phyloP scores from a whole-genome alignment of 2,888 invertebrate species.

The Andrena trimmerana region DNA sequence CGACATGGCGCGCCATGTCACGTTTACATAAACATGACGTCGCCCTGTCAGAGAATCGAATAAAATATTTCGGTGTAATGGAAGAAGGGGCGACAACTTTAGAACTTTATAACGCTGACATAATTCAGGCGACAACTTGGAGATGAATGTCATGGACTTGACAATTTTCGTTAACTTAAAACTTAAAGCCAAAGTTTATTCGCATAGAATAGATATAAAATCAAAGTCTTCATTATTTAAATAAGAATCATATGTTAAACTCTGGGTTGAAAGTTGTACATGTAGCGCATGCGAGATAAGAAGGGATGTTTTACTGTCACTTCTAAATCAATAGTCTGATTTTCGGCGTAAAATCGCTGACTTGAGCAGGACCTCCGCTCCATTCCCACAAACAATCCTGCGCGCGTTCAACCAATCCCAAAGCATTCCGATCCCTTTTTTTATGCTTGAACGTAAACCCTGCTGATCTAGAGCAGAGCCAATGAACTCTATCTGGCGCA shows the following conservation, averaged over 20 bases:
- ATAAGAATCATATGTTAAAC: neutral
- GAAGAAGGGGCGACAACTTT: constrained; percentile 1
- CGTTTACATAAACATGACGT: constrained; percentile 65
- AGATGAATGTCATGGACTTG: neutral
- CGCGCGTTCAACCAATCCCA: constrained; percentile 74
- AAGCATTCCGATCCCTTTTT: constrained; percentile 77
- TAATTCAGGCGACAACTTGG: neutral
- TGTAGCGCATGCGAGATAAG: neutral
- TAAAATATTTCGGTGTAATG: constrained; percentile 47
- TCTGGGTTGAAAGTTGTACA: neutral
- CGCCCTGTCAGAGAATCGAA: constrained; percentile 24
- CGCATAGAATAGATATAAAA: neutral
- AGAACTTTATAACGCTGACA: neutral
- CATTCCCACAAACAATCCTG: constrained; percentile 73
- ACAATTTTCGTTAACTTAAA: neutral
- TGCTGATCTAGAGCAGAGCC: constrained; percentile 77
- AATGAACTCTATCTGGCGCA: constrained; percentile 82
- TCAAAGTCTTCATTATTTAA: neutral
- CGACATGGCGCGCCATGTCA: constrained; percentile 28
- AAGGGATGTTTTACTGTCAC: constrained; percentile 37
- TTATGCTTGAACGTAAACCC: constrained; percentile 80
- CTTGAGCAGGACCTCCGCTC: constrained; percentile 42
- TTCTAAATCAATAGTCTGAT: constrained; percentile 65
- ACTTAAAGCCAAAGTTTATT: neutral
- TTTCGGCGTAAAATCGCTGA: constrained; percentile 65